A percentile compares a stretch with the other conserved stretches of the same genome.
Evolutionary conservation across 2,113 vertebrate genomes (phyloP).

Genomic region (Corapipo altera): DNA sequence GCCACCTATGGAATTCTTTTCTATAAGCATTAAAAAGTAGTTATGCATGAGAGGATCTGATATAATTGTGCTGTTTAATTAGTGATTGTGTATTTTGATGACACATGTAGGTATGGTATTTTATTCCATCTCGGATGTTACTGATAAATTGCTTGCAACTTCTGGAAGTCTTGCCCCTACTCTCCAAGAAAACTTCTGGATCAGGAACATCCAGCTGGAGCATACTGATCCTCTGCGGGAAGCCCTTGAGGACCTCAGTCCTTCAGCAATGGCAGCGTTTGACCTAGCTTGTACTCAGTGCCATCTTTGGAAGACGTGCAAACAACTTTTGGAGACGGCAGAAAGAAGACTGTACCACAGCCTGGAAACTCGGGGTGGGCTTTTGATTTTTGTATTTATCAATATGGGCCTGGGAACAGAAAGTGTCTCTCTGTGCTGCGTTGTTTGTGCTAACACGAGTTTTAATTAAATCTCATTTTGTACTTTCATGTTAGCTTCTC

Average conservation of each 20-base stretch:
- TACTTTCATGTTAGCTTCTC: neutral
- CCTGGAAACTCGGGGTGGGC: slow-evolving; percentile 83
- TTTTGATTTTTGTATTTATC: neutral
- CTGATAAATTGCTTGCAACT: slow-evolving; percentile 87
- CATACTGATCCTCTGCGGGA: slow-evolving; percentile 69
- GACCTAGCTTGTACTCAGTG: slow-evolving; percentile 96
- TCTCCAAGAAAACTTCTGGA: slow-evolving; percentile 90
- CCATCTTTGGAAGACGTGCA: slow-evolving; percentile 93
- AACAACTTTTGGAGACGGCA: slow-evolving; percentile 92
- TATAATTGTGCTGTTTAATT: neutral
- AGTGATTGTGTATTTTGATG: neutral
- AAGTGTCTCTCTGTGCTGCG: neutral
- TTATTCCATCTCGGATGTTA: slow-evolving; percentile 96
- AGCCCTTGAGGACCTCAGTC: slow-evolving; percentile 87
- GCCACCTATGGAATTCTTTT: neutral
- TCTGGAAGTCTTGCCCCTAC: slow-evolving; percentile 79
- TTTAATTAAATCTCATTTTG: neutral
- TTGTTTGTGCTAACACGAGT: neutral
- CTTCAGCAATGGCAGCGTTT: slow-evolving; percentile 90
- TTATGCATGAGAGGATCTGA: neutral
- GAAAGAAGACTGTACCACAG: slow-evolving; percentile 83
- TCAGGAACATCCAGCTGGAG: slow-evolving; percentile 73
- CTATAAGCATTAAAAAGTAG: neutral
- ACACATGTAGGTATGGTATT: slow-evolving; percentile 87
- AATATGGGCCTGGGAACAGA: neutral